A percentile compares a stretch with the other conserved stretches of the same genome.
Evolutionary conservation across 2,888 invertebrate species (phyloP).

Genomic region (Megastigmus dorsalis): DNA sequence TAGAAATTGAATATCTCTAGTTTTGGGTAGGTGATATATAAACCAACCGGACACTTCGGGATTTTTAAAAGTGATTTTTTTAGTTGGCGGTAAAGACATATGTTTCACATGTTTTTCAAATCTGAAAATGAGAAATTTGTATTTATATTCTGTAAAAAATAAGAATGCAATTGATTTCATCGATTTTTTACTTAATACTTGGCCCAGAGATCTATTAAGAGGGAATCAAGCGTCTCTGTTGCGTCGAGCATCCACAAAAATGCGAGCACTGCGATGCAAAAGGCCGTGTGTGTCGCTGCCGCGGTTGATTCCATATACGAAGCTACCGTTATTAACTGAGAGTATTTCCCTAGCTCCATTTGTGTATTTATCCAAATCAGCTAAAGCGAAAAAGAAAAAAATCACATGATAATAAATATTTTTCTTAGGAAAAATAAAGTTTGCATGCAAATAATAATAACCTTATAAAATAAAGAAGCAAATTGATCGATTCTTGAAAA

Average conservation of each 20-base stretch:
- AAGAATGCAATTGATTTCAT: too few species aligned
- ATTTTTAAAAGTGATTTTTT: constrained; percentile 61
- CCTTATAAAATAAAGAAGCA: too few species aligned
- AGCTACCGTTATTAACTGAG: constrained; percentile 60
- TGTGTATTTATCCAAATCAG: constrained; percentile 63
- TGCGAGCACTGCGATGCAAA: constrained; percentile 67
- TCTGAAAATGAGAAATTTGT: background rate
- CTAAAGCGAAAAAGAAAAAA: constrained; percentile 52
- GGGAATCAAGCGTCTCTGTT: constrained; percentile 69
- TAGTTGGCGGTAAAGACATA: background rate
- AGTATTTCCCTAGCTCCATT: constrained; percentile 61
- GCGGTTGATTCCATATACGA: constrained; percentile 64
- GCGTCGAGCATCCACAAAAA: constrained; percentile 73
- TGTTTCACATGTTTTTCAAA: background rate
- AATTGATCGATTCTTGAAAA: too few species aligned
- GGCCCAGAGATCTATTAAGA: constrained; percentile 66
- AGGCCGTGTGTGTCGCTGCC: constrained; percentile 62
- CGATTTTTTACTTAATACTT: constrained; percentile 58
- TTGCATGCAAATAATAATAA: too few species aligned
- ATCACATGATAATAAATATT: background rate
- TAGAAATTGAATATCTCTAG: too few species aligned
- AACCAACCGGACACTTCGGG: constrained; percentile 62
- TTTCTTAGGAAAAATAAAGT: background rate
- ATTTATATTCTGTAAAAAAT: background rate
- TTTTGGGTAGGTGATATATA: too few species aligned